These are phyloP conservation scores for Scolopax bukidnonensis DNA, from an alignment of 2,797 vertebrate species.

Conservation along the genomic window DNA sequence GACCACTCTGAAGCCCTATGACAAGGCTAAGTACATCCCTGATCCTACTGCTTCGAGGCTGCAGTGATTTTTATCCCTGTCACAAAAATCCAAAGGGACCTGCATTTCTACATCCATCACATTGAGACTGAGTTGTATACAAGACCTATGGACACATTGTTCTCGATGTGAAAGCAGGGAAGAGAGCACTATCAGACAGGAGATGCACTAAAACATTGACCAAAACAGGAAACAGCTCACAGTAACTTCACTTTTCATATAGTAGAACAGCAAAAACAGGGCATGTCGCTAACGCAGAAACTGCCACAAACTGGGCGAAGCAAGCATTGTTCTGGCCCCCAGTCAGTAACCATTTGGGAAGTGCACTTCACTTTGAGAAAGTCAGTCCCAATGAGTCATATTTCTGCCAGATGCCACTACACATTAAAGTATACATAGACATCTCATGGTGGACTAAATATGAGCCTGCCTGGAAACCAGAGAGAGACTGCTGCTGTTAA, in stretches of 20 bases:
- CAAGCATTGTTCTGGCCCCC: background rate
- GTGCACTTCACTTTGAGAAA: constrained; percentile 2
- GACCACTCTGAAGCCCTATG: background rate
- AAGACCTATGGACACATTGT: background rate
- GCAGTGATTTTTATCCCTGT: background rate
- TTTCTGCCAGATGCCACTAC: constrained; percentile 56
- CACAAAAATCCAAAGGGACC: background rate
- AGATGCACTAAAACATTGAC: background rate
- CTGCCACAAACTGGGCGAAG: background rate
- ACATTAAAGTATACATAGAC: constrained; percentile 4
- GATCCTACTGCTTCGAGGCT: background rate
- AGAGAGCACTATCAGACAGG: background rate
- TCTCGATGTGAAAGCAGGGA: background rate
- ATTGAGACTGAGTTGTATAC: background rate
- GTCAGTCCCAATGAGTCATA: background rate
- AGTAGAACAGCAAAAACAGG: background rate
- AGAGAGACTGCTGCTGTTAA: background rate
- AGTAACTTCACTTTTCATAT: constrained; percentile 3
- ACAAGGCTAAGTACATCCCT: background rate
- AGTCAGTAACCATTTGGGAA: background rate
- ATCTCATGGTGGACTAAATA: background rate
- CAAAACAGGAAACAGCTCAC: background rate
- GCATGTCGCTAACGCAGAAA: background rate
- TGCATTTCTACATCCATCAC: background rate
- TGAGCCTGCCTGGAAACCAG: background rate